Evolutionary conservation across 2,888 invertebrate genomes (phyloP), one percentile per base, ranked within the genome.

Genomic region (Slavum lentiscoides): DNA sequence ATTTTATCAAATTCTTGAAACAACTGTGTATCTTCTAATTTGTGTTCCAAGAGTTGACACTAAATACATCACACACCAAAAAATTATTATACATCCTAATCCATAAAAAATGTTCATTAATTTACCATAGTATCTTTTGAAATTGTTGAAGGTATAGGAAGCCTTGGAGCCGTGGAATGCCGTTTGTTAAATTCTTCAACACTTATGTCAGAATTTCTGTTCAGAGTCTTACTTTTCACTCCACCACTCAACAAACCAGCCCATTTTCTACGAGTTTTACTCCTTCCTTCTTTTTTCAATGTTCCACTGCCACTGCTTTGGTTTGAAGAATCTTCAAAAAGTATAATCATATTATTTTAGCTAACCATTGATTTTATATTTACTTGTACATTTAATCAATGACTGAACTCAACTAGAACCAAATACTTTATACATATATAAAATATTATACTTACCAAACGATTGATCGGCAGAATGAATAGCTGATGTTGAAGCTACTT

Each of bases 1-100:
- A 96, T 93, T 85, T 92, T 91, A 86, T 95, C 95, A 88, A 94
- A 96, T 85, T 96, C 95, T 86, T 93, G 91, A 84, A 92, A 90
- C 2, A 95, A 88, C 85, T 93, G 92, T 82, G 91, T 90, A 85
- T 93, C 93, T 0, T 90, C 89, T 86, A 94, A 89, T 86, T 91
- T 91, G 84, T 89, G 89, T 85, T 91, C 91, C 83, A 92, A 87
- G 83, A 91, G 87, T 86, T 90, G 90, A 85, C 91, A 91, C 91
- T 91, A 84, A 72, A 88, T 87, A 81, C 53, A 74, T 82, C 82
- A 75, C 72, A 19, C 5, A 55, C 62, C 39, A 70, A 66, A 21
- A 53, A 61, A 69, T 49, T 81, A n/a, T 43, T 53, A 76, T 55
- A 15, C 11, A 49, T 13, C 3, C 11, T 49, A 13, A 3, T 49